phyloP scores from a whole-genome alignment of 2,797 vertebrate genomes.

The Cephalopachus bancanus region DNA sequence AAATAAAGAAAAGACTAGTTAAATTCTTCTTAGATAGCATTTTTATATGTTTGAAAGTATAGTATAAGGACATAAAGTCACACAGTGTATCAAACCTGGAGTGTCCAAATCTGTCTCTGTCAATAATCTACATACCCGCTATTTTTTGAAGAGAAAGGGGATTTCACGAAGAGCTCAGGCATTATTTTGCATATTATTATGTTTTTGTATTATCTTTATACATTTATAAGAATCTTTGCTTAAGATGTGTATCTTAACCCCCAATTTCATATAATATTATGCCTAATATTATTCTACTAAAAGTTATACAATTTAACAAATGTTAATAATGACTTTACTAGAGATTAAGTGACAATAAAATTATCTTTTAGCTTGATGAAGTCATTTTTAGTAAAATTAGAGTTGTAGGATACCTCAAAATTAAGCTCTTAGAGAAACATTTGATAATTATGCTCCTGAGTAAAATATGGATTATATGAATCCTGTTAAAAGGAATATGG shows the following conservation, averaged over 20 bases:
- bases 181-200: neutral
- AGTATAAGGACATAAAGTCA: neutral
- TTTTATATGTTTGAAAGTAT: conserved; percentile 5
- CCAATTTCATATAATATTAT: neutral
- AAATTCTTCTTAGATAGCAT: neutral
- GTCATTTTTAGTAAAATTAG: conserved; percentile 10
- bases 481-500: neutral
- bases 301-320: conserved; percentile 22
- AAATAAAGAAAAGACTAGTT: conserved; percentile 11
- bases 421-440: conserved; percentile 13
- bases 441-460: neutral
- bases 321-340: neutral
- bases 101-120: neutral
- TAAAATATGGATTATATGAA: neutral
- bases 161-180: neutral
- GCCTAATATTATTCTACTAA: conserved; percentile 40
- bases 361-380: conserved; percentile 34
- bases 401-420: neutral
- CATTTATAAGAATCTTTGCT: conserved; percentile 22
- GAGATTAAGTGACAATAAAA: conserved; percentile 38
- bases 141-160: neutral
- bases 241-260: neutral
- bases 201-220: neutral
- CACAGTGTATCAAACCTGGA: neutral
- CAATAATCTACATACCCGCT: neutral